Evolutionary conservation across 2,888 invertebrate species (phyloP), one percentile per base, ranked within the genome.

Genomic region (Phyllotreta cruciferae): DNA sequence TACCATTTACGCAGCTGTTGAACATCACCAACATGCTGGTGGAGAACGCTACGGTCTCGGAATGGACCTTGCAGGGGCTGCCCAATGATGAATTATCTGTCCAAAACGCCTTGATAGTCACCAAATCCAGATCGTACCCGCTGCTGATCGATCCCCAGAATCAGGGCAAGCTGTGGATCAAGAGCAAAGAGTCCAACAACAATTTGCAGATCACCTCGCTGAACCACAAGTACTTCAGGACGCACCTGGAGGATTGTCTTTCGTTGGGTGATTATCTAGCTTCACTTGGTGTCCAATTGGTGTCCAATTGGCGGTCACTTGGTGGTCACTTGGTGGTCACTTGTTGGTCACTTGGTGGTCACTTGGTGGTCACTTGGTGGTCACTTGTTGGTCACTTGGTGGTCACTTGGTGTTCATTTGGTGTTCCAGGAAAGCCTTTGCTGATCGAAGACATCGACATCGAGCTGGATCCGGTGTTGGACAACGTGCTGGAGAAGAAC

Each of bases 151-250:
- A 98, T 83, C 98, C 98, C 0, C 98, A 98, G 81, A 96, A 91
- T 73, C 98, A 98, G 82, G 98, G 97, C 9, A 98, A 97, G 80
- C 90, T 94, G 83, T 98, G 98, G 98, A 96, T 98, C 56, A 97
- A 96, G 80, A 94, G 93, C 76, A 95, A 94, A 79, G 97, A 98
- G 80, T 86, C 88, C 24, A 83, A 88, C 42, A 96, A 96, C 79
- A 96, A 96, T 75, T 81, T 98, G 38, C 93, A 96, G 85, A 92
- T 97, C 10, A 97, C 97, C 0, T 94, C 95, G 0, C 82, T 98
- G 56, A 95, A 97, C 82, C 97, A 98, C 80, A 98, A 98, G 82
- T 97, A 98, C 82, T 98, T 98, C 78, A 73, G 81, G 53, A 82
- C 78, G 3, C 81, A 81, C 68, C 68, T 82, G 45, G 81, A 82